phyloP scores from a whole-genome alignment of 2,888 invertebrate genomes.

The Eupithecia abbreviata region DNA sequence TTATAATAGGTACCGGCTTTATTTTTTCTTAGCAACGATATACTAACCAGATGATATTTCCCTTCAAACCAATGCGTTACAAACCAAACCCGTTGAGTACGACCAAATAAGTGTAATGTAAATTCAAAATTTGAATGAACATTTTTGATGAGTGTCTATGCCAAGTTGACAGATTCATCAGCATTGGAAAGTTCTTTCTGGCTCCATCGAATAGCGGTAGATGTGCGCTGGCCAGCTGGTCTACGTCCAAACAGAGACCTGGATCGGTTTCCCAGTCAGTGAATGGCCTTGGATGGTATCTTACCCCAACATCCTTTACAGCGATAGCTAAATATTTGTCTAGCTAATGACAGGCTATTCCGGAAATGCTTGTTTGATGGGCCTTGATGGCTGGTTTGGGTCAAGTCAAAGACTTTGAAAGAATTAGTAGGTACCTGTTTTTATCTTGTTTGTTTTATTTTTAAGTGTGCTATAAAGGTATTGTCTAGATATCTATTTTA shows the following conservation, averaged over 20 bases:
- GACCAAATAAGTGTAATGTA: neutral
- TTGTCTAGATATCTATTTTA: too few species aligned
- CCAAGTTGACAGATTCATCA: neutral
- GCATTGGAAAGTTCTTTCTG: neutral
- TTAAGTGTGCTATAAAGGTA: too few species aligned
- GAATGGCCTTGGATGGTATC: neutral
- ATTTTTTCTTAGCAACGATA: too few species aligned
- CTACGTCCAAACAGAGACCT: neutral
- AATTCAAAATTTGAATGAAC: neutral
- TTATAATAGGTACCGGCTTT: too few species aligned
- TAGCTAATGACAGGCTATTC: constrained; percentile 55
- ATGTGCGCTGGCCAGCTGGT: neutral
- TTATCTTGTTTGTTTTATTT: too few species aligned
- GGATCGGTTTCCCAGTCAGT: neutral
- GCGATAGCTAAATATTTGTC: constrained; percentile 56
- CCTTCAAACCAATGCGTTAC: too few species aligned
- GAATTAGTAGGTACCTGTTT: neutral
- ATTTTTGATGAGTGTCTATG: neutral
- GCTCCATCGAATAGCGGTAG: neutral
- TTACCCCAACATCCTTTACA: constrained; percentile 28
- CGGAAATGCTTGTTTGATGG: constrained; percentile 56
- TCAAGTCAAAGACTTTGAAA: neutral
- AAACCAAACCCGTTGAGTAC: too few species aligned
- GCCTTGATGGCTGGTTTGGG: constrained; percentile 32
- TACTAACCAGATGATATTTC: too few species aligned